Base-by-base conservation (phyloP, 2,888 invertebrate genomes). In the Meliscaeva auricollis region DNA sequence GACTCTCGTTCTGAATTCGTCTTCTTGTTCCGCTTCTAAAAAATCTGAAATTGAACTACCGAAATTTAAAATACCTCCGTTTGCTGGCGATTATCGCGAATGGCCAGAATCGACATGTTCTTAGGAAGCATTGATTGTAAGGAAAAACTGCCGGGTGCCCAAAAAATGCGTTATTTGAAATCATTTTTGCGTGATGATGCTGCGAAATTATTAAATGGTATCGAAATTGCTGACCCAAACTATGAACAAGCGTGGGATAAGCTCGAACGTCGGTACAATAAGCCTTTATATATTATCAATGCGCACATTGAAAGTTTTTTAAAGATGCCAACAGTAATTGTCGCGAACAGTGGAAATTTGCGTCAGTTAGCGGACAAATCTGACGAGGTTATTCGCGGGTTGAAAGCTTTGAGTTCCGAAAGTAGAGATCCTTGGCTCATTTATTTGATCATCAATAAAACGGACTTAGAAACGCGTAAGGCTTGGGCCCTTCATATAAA, bases 241-340 rank as follows among this genome's bases (percentile, higher is more conserved):
- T 69, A 69, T 22, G 17, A 41, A 30, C 44, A 56, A 30, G 69
- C 69, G 3, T 69, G 69, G 54, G 52, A 41, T 32, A 69, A 69
- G 26, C 69, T 69, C 0, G 26, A 69, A 26, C 41, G 54, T 3
- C 69, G 26, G 3, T 69, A 69, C 11, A 15, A 52, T 35, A 66
- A 66, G 20, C 52, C 35, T 3, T 38, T 22, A 11, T 48, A 68
- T 9, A 68, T 52, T 15, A 52, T 41, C 0, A 52, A 52, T 4
- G 68, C 50, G 6, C 38, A 52, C 13, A 38, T 68, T 5, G 38
- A 68, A 20, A 62, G n/a, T 38, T 60, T 60, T 38, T 1, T 60
- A 11, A 60, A 60, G 35, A 38, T 38, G 35, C 35, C 35, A 38
- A 15, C 38, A 17, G 17, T 38, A 17, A 6, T 4, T 1, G 38